Evolutionary conservation across 1,140 invertebrate genomes (phyloP), one percentile per base, ranked within the genome.

Genomic region (Sinella curviseta): DNA sequence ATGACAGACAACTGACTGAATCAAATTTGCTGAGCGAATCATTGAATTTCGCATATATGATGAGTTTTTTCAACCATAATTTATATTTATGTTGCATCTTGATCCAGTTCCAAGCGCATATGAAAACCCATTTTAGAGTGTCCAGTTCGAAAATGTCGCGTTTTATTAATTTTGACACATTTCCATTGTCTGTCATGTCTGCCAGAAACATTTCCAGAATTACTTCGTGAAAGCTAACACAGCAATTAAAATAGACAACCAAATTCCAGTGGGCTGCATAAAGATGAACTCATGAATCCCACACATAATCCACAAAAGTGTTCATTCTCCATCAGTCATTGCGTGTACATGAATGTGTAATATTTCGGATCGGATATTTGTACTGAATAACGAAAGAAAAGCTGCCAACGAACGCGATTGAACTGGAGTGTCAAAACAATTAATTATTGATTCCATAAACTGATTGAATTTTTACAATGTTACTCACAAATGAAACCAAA

Each of bases 261-360:
- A 60, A 26, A 26, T 26, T 60, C 57, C 57, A 60, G 57, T n/a
- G 24, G 8, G 57, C 3, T 17, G 30, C 65, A 70, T 70, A 31
- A 70, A 30, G 4, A 70, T 8, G 31, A 70, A 70, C n/a, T 70
- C 65, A 24, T 70, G 65, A 33, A 70, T 33, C 14, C 65, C 65
- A n/a, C 30, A 70, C 8, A 70, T 3, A 8, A 33, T 33, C 26
- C 26, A 70, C 12, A 70, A 30, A 70, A 33, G 4, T n/a, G 12
- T 3, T 8, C 30, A 31, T 33, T 70, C 65, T 14, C 12, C 65
- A 4, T 30, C 28, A n/a, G 31, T 31, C 2, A 70, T 2, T 1
- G 65, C 65, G 30, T n/a, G n/a, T 70, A 70, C 8, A 24, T 70
- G 8, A 30, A 70, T 70, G 65, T 31, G n/a, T 33, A 70, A 70